A percentile compares a stretch with the other conserved stretches of the same genome.
phyloP scores from a whole-genome alignment of 2,113 vertebrate species.

The Apistogramma diplotaenia region DNA sequence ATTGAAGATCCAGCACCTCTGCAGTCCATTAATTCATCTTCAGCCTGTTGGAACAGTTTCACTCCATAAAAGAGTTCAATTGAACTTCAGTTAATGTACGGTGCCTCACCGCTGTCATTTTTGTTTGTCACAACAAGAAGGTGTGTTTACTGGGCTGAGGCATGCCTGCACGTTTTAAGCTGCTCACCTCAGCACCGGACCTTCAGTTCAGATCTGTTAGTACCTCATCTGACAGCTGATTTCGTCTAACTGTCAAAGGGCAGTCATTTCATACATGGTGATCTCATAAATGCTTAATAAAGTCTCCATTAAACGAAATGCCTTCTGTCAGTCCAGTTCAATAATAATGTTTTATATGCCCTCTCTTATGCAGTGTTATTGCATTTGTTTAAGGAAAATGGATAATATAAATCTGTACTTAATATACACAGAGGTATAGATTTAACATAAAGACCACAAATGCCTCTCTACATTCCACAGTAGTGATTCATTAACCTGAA shows the following conservation, averaged over 20 bases:
- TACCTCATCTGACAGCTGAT: neutral
- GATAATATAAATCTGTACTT: neutral
- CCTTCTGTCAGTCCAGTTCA: neutral
- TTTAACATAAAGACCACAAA: neutral
- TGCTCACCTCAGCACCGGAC: neutral
- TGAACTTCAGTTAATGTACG: conserved; percentile 49
- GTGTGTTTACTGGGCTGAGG: conserved; percentile 1
- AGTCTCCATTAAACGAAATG: neutral
- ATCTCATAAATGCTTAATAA: conserved; percentile 11
- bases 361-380: neutral
- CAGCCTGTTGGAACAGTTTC: conserved; percentile 40
- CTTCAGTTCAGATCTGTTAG: neutral
- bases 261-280: neutral
- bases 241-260: conserved; percentile 1
- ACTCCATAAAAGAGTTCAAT: conserved; percentile 46
- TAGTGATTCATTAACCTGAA: neutral
- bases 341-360: neutral
- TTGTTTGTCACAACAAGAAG: neutral
- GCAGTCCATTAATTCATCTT: conserved; percentile 50
- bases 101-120: neutral
- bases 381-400: neutral
- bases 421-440: neutral
- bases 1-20: conserved; percentile 41
- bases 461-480: neutral
- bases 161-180: conserved; percentile 12